These are phyloP conservation scores for Philypnodon macrostomus DNA, from an alignment of 2,797 vertebrate genomes.

Conservation along the genomic window DNA sequence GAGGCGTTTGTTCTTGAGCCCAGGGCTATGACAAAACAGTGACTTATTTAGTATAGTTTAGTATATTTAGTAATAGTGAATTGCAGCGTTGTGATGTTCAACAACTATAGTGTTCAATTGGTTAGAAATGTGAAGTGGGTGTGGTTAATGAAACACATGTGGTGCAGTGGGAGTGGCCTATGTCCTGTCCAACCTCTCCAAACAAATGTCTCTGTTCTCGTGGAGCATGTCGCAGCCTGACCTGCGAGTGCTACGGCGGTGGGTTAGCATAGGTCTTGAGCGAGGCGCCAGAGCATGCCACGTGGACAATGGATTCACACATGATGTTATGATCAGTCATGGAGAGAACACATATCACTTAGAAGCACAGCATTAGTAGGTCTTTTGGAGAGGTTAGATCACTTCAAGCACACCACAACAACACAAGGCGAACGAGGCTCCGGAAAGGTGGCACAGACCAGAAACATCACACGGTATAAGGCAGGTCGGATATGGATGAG, in stretches of 20 bases:
- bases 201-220: too few species aligned
- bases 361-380: slow-evolving; percentile 53
- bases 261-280: slow-evolving; percentile 67
- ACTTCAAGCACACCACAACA: slow-evolving; percentile 76
- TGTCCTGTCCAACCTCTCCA: too few species aligned
- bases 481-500: slow-evolving; percentile 51
- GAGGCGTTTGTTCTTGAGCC: too few species aligned
- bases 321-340: slow-evolving; percentile 55
- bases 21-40: too few species aligned
- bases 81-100: too few species aligned
- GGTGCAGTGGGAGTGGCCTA: too few species aligned
- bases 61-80: too few species aligned
- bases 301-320: slow-evolving; percentile 72
- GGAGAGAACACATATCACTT: slow-evolving; percentile 43
- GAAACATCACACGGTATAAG: slow-evolving; percentile 38
- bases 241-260: slow-evolving; percentile 59
- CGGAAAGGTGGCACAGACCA: slow-evolving; percentile 47
- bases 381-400: slow-evolving; percentile 44
- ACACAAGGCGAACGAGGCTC: slow-evolving; percentile 43
- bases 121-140: too few species aligned
- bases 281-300: slow-evolving; percentile 82
- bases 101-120: too few species aligned
- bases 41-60: too few species aligned
- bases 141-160: too few species aligned
- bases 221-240: too few species aligned